These are phyloP conservation scores for Sander lucioperca DNA, from an alignment of 2,113 vertebrate genomes.

Conservation along the genomic window DNA sequence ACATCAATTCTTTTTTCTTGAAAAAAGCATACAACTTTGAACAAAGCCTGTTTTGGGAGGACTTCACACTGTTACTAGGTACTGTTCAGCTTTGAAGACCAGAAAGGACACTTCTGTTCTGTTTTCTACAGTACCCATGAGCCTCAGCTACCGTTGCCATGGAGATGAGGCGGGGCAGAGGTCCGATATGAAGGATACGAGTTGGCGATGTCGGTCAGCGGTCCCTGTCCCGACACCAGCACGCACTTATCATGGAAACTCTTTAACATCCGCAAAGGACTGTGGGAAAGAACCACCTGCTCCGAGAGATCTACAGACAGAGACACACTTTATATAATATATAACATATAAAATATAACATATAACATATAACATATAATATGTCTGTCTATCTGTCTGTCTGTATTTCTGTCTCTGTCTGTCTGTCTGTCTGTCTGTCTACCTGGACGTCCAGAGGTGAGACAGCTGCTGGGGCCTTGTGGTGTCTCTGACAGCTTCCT, in stretches of 20 bases:
- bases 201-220: constrained; percentile 88
- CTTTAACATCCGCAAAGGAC: constrained; percentile 88
- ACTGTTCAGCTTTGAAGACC: too few species aligned
- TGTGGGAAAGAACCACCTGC: constrained; percentile 92
- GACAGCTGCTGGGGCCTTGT: constrained; percentile 91
- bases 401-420: not conserved
- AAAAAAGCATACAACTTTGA: too few species aligned
- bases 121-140: not conserved
- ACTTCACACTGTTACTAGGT: too few species aligned
- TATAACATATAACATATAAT: not conserved
- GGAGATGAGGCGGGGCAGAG: not conserved
- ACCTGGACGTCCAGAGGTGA: constrained; percentile 84
- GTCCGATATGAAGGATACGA: constrained; percentile 86
- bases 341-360: not conserved
- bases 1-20: too few species aligned
- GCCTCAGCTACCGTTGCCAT: not conserved
- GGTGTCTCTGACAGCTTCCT: constrained; percentile 89
- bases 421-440: not conserved
- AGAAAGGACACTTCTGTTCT: too few species aligned
- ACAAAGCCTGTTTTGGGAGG: too few species aligned
- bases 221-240: constrained; percentile 92
- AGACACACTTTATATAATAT: not conserved
- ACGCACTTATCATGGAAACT: constrained; percentile 90
- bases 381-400: not conserved
- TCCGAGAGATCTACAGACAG: constrained; percentile 85